phyloP scores from a whole-genome alignment of 2,113 vertebrate species.

The Chionis minor region DNA sequence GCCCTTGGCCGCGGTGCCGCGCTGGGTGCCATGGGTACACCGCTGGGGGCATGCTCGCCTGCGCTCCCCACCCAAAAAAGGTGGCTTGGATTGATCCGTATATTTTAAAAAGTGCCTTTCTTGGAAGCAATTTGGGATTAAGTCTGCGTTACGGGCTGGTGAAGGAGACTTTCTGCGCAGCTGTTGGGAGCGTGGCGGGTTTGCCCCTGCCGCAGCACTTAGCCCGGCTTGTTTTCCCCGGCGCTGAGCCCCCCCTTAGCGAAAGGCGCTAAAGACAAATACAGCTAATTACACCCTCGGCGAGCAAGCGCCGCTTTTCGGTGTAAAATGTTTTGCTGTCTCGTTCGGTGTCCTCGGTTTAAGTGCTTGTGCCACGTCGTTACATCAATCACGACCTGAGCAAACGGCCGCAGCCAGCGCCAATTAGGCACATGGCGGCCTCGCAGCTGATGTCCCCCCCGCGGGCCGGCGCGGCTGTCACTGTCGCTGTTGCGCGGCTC shows the following conservation, averaged over 20 bases:
- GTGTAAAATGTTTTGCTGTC: not conserved
- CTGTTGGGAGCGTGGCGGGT: not conserved
- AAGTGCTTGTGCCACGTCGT: not conserved
- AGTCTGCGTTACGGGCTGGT: too few species aligned
- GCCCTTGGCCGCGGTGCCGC: too few species aligned
- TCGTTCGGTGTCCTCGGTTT: not conserved
- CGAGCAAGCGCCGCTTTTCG: not conserved
- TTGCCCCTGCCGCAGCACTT: not conserved
- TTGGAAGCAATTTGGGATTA: not conserved
- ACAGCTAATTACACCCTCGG: not conserved
- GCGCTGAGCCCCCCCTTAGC: not conserved
- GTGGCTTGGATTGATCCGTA: fast-evolving
- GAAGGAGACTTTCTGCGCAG: not conserved
- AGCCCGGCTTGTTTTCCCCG: not conserved
- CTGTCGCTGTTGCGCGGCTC: not conserved
- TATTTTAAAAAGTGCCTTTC: too few species aligned
- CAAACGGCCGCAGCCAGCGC: not conserved
- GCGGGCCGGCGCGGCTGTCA: not conserved
- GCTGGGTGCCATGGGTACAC: too few species aligned
- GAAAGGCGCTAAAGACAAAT: not conserved
- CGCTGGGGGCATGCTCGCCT: not conserved
- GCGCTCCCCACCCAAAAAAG: not conserved
- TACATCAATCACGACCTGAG: not conserved
- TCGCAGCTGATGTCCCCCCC: not conserved
- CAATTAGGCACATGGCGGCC: not conserved